phyloP scores from a whole-genome alignment of 2,888 invertebrate genomes.

The Himalopsyche japonica region DNA sequence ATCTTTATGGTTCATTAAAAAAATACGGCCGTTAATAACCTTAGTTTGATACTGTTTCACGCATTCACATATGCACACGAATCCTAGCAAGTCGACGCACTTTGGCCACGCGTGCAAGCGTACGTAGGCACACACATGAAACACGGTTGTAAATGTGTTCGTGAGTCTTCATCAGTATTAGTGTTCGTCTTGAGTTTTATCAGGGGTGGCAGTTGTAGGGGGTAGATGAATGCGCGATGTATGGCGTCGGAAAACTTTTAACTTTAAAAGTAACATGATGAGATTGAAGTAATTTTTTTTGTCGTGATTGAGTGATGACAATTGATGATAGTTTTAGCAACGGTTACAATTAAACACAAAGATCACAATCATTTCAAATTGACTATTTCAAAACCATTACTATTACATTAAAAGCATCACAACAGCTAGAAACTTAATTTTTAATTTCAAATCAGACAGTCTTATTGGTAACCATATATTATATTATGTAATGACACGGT shows the following conservation, averaged over 20 bases:
- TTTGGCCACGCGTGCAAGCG: background rate
- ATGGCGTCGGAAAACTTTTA: background rate
- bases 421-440: too few relatives aligned
- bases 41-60: background rate
- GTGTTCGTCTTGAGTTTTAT: background rate
- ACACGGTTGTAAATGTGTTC: background rate
- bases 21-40: background rate
- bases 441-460: too few relatives aligned
- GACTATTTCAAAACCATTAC: too few relatives aligned
- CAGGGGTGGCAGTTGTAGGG: background rate
- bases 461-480: too few relatives aligned
- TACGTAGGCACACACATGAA: background rate
- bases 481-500: too few relatives aligned
- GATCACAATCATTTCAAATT: too few relatives aligned
- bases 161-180: background rate
- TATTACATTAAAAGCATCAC: too few relatives aligned
- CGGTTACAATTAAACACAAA: too few relatives aligned
- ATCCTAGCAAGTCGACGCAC: background rate
- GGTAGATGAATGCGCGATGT: background rate
- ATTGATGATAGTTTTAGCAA: too few relatives aligned
- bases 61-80: slow-evolving; percentile 1
- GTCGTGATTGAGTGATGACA: too few relatives aligned
- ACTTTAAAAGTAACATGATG: background rate
- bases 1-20: background rate
- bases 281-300: too few relatives aligned